A percentile compares a stretch with the other conserved stretches of the same genome.
These are phyloP conservation scores for Nerophis lumbriciformis DNA, from an alignment of 2,113 vertebrate genomes.

Conservation along the genomic window DNA sequence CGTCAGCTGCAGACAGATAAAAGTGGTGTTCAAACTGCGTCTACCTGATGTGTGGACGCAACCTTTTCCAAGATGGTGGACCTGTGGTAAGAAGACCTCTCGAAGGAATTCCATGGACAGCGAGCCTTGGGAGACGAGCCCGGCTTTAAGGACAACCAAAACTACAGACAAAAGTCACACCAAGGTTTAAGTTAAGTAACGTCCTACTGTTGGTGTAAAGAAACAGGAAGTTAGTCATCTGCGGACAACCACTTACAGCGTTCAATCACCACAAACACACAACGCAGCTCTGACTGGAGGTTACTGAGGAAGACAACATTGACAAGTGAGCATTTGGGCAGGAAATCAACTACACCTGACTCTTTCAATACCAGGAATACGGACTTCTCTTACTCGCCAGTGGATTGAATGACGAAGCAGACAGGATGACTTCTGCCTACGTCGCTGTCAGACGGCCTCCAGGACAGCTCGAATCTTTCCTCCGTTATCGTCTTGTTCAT, in stretches of 20 bases:
- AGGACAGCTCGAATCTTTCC: constrained; percentile 11
- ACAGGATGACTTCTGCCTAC: constrained; percentile 14
- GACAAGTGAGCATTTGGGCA: background rate
- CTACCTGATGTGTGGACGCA: background rate
- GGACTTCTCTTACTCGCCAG: background rate
- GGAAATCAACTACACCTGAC: background rate
- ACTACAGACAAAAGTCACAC: background rate
- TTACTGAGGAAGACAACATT: background rate
- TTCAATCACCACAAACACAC: background rate
- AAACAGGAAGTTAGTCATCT: background rate
- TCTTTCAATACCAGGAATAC: background rate
- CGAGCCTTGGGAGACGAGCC: background rate
- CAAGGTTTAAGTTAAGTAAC: background rate
- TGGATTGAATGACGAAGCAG: constrained; percentile 32
- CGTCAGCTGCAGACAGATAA: background rate
- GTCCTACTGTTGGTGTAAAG: background rate
- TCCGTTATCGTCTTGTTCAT: fast-evolving
- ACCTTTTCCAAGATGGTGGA: background rate
- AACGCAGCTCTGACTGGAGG: background rate
- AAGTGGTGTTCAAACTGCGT: background rate
- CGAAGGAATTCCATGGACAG: background rate
- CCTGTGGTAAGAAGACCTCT: background rate
- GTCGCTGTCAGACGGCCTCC: constrained; percentile 19
- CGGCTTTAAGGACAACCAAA: background rate
- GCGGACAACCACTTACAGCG: background rate